Conservation (phyloP, 2,113 vertebrate genomes). For the Scalopus aquaticus region DNA sequence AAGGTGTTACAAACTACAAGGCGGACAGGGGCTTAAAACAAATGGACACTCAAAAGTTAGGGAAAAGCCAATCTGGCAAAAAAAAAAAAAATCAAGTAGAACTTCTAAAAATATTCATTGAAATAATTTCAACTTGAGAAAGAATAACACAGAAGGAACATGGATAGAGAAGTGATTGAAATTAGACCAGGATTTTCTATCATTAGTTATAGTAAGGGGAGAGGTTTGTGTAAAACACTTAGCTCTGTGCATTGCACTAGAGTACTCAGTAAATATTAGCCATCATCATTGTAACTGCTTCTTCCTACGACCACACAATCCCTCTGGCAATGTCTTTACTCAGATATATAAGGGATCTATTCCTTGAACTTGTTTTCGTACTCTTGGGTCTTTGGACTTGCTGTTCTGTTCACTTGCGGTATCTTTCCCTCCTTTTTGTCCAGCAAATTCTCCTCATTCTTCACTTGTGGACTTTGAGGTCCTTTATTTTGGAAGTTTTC, state of each 20-base stretch:
- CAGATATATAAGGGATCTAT: neutral
- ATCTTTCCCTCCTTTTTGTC: neutral
- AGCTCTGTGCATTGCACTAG: neutral
- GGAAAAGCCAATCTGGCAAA: neutral
- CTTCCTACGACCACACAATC: neutral
- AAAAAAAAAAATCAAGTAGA: neutral
- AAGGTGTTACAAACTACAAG: constrained; percentile 64
- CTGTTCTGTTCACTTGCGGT: neutral
- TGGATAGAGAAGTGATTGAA: neutral
- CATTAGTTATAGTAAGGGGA: neutral
- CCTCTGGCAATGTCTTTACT: neutral
- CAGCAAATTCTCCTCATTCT: neutral
- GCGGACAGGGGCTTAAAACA: neutral
- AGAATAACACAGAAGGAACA: constrained; percentile 8
- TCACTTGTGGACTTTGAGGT: neutral
- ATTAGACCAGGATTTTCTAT: constrained; percentile 14
- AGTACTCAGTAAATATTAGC: neutral
- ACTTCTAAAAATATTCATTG: neutral
- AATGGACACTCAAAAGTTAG: constrained; percentile 48
- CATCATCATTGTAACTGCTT: neutral
- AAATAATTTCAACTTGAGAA: constrained; percentile 32
- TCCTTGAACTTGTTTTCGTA: constrained; percentile 12
- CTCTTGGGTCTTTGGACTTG: neutral
- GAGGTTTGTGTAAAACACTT: neutral
- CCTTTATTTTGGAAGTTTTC: neutral